Evolutionary conservation across 2,113 vertebrate genomes (phyloP).

Genomic region (Muntiacus reevesi): DNA sequence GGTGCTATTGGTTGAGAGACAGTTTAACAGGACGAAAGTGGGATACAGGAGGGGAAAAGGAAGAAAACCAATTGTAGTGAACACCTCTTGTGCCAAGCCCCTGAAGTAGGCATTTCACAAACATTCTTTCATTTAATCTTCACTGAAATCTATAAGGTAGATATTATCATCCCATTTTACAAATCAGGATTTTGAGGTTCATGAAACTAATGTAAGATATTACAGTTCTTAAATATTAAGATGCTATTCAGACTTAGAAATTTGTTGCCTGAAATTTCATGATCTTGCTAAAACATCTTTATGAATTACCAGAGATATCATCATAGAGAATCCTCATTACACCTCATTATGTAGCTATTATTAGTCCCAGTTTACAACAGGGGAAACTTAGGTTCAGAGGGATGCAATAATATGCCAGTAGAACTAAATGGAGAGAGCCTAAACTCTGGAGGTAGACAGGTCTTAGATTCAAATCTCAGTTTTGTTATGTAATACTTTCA

Average conservation of each 20-base stretch:
- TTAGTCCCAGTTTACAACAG: not conserved
- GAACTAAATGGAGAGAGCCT: not conserved
- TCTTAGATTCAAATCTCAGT: not conserved
- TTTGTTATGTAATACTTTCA: not conserved
- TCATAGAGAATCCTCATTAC: not conserved
- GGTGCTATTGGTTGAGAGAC: not conserved
- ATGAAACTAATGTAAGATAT: not conserved
- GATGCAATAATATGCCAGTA: not conserved
- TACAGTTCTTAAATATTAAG: not conserved
- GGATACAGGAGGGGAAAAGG: not conserved
- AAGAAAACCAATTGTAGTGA: not conserved
- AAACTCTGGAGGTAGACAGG: not conserved
- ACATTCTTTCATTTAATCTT: not conserved
- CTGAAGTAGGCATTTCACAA: not conserved
- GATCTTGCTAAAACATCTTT: not conserved
- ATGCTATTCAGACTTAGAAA: not conserved
- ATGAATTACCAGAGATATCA: not conserved
- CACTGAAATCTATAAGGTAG: not conserved
- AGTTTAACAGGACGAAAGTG: not conserved
- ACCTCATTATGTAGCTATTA: not conserved
- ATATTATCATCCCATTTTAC: not conserved
- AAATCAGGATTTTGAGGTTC: not conserved
- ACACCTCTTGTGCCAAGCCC: not conserved
- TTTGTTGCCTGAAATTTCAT: not conserved
- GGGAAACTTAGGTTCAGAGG: not conserved